Conservation (phyloP, 2,797 vertebrate species). For the Macroramphosus scolopax region DNA sequence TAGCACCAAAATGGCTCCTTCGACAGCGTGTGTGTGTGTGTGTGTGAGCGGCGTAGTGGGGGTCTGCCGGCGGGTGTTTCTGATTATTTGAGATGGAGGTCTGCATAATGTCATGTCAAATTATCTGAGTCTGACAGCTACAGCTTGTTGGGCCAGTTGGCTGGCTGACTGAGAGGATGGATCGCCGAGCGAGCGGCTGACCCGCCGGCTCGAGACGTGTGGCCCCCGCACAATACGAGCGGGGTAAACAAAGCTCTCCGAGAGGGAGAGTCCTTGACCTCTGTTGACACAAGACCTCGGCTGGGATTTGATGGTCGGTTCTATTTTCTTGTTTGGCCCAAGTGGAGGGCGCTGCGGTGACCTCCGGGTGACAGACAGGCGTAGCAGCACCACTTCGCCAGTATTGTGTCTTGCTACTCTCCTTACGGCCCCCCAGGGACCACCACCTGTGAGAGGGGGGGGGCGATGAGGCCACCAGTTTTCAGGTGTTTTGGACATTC, state of each 20-base stretch:
- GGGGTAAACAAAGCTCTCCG: constrained; percentile 65
- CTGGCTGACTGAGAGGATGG: constrained; percentile 63
- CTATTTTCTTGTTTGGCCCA: constrained; percentile 49
- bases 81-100: constrained; percentile 92
- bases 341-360: constrained; percentile 50
- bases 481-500: constrained; percentile 28
- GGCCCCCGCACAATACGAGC: constrained; percentile 76
- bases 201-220: constrained; percentile 45
- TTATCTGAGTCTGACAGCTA: constrained; percentile 93
- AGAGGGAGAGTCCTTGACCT: constrained; percentile 73
- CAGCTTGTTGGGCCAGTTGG: constrained; percentile 78
- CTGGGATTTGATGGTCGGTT: constrained; percentile 31
- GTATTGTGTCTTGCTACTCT: constrained; percentile 49
- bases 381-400: constrained; percentile 22
- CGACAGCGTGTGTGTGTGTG: constrained; percentile 76
- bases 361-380: constrained; percentile 45
- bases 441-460: constrained; percentile 15
- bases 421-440: constrained; percentile 52
- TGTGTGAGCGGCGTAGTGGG: constrained; percentile 32
- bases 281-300: constrained; percentile 56
- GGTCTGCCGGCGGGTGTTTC: constrained; percentile 85
- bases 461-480: constrained; percentile 19
- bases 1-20: constrained; percentile 90
- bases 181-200: constrained; percentile 52
- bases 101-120: constrained; percentile 96